These are phyloP conservation scores for Tetramorium parvispinum DNA, from an alignment of 1,140 invertebrate species.

Conservation along the genomic window DNA sequence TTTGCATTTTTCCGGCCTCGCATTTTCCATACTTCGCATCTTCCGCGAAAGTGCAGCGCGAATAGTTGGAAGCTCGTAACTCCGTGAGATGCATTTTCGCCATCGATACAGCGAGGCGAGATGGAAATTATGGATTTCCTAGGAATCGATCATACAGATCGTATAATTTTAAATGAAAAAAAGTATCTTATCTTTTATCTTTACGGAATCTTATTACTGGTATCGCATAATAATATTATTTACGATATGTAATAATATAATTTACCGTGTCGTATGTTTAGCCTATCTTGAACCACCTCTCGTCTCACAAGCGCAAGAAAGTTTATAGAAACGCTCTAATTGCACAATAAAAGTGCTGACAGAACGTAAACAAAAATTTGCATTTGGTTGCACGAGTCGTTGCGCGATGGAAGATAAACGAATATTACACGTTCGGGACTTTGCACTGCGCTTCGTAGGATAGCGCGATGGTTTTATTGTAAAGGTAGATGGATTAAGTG, in stretches of 20 bases:
- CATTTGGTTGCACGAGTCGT: conserved; percentile 48
- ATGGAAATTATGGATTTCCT: conserved; percentile 1
- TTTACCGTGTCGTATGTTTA: background rate
- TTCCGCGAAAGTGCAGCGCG: background rate
- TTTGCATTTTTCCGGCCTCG: conserved; percentile 20
- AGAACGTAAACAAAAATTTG: conserved; percentile 57
- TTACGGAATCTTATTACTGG: background rate
- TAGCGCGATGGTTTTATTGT: conserved; percentile 54
- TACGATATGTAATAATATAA: background rate
- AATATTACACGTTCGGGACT: conserved; percentile 47
- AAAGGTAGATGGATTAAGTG: conserved; percentile 57
- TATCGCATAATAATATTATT: background rate
- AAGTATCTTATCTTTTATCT: background rate
- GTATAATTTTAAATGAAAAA: conserved; percentile 21
- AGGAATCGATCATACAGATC: background rate
- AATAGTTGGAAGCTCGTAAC: conserved; percentile 25
- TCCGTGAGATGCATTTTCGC: conserved; percentile 22
- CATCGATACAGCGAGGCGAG: conserved; percentile 21
- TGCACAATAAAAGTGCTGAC: conserved; percentile 46
- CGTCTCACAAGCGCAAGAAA: background rate
- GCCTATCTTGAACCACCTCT: background rate
- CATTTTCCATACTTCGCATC: conserved; percentile 24
- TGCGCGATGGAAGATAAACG: conserved; percentile 54
- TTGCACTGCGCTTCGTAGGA: conserved; percentile 38
- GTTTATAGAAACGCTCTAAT: conserved; percentile 35